phyloP scores from a whole-genome alignment of 2,113 vertebrate species.

The Lampris megalopsis region DNA sequence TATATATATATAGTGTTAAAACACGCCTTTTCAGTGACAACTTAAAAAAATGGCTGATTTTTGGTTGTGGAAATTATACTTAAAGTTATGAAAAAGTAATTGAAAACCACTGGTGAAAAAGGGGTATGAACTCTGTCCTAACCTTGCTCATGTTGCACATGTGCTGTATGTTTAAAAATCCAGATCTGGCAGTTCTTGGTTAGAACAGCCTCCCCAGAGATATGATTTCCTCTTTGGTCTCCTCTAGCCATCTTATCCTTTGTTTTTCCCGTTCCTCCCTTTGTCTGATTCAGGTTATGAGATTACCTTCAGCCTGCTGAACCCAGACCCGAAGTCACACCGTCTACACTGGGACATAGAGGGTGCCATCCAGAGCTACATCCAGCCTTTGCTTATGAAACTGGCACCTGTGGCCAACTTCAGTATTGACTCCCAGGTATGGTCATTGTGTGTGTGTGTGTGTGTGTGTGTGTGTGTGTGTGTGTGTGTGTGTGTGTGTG shows the following conservation, averaged over 20 bases:
- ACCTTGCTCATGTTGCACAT: no score
- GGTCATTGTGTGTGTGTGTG: constrained; percentile 1
- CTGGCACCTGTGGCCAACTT: constrained; percentile 90
- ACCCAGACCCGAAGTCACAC: constrained; percentile 94
- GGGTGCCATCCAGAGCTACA: constrained; percentile 84
- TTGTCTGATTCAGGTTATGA: constrained; percentile 87
- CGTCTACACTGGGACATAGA: constrained; percentile 91
- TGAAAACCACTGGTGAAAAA: no score
- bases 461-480: not conserved
- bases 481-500: not conserved
- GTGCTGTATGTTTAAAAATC: no score
- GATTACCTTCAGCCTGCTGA: constrained; percentile 96
- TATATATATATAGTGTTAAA: no score
- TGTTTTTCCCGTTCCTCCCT: not conserved
- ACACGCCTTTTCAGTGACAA: no score
- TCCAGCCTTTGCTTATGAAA: constrained; percentile 90
- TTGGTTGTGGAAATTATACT: no score
- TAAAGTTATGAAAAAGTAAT: no score
- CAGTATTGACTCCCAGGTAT: constrained; percentile 96
- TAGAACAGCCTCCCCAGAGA: no score
- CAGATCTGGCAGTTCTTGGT: no score
- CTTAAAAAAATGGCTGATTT: no score
- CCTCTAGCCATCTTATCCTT: not conserved
- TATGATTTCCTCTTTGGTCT: not conserved
- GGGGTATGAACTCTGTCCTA: no score